Conservation (phyloP, 1,140 invertebrate genomes). For the Scaptomyza pallida region DNA sequence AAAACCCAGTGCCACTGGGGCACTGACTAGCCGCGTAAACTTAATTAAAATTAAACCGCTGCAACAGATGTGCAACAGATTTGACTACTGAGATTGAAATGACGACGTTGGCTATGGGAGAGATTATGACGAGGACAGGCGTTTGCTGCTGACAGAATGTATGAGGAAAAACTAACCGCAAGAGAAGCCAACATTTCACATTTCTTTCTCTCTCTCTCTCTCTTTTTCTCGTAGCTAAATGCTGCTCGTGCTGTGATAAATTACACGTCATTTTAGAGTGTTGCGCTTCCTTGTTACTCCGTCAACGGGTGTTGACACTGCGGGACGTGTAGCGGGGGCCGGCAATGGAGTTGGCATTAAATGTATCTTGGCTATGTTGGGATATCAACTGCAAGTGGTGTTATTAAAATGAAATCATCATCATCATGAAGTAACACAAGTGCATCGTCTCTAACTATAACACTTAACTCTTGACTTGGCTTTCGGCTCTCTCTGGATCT, state of each 20-base stretch:
- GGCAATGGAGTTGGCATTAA: constrained; percentile 45
- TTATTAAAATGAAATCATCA: constrained; percentile 80
- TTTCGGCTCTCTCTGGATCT: neutral
- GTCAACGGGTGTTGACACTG: constrained; percentile 74
- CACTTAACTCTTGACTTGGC: neutral
- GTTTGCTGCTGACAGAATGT: constrained; percentile 45
- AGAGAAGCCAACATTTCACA: neutral
- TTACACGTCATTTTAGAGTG: constrained; percentile 75
- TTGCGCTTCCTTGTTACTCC: constrained; percentile 78
- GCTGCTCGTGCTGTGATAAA: constrained; percentile 77
- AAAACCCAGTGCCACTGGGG: constrained; percentile 21
- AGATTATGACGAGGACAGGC: constrained; percentile 49
- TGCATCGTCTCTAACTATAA: constrained; percentile 7
- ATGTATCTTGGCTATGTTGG: constrained; percentile 26
- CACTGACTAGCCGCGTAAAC: constrained; percentile 58
- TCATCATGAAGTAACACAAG: constrained; percentile 73
- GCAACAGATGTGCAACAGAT: constrained; percentile 55
- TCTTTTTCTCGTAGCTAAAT: constrained; percentile 78
- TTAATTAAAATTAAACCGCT: constrained; percentile 69
- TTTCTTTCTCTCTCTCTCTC: no score
- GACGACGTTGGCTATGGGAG: constrained; percentile 24
- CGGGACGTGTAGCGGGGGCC: constrained; percentile 20
- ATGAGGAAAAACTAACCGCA: constrained; percentile 34
- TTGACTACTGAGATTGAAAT: constrained; percentile 62
- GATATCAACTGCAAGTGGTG: constrained; percentile 55